phyloP scores from a whole-genome alignment of 2,888 invertebrate genomes.

The Troglohyphantes excavatus region DNA sequence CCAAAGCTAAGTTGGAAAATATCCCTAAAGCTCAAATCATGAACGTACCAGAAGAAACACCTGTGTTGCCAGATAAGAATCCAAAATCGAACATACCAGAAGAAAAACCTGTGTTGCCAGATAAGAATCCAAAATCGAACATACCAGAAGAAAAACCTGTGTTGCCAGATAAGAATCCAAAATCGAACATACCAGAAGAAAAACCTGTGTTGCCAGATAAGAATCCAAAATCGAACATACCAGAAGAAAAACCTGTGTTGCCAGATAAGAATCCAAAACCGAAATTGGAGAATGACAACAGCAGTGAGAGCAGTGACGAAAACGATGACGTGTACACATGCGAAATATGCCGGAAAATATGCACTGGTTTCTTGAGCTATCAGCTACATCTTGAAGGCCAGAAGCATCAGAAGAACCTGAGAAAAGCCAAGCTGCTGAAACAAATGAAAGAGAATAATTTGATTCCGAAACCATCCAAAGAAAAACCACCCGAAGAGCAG shows the following conservation, averaged over 20 bases:
- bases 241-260: neutral
- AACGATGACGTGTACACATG: conserved; percentile 41
- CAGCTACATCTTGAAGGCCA: conserved; percentile 24
- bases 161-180: neutral
- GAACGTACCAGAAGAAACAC: neutral
- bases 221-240: too few relatives aligned
- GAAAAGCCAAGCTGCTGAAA: conserved; percentile 8
- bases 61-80: neutral
- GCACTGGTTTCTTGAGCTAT: conserved; percentile 18
- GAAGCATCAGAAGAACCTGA: conserved; percentile 32
- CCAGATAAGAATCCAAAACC: too few relatives aligned
- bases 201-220: too few relatives aligned
- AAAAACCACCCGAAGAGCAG: neutral
- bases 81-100: too few relatives aligned
- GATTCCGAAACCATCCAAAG: neutral
- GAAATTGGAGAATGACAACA: neutral
- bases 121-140: too few relatives aligned
- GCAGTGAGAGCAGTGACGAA: conserved; percentile 10
- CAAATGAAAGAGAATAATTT: conserved; percentile 2
- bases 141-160: neutral
- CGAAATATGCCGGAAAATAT: conserved; percentile 26
- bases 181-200: too few relatives aligned
- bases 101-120: neutral
- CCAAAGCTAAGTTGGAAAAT: conserved; percentile 16
- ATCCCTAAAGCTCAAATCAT: too few relatives aligned